Conservation (phyloP, 2,888 invertebrate genomes). For the Camptogramma bilineatum region DNA sequence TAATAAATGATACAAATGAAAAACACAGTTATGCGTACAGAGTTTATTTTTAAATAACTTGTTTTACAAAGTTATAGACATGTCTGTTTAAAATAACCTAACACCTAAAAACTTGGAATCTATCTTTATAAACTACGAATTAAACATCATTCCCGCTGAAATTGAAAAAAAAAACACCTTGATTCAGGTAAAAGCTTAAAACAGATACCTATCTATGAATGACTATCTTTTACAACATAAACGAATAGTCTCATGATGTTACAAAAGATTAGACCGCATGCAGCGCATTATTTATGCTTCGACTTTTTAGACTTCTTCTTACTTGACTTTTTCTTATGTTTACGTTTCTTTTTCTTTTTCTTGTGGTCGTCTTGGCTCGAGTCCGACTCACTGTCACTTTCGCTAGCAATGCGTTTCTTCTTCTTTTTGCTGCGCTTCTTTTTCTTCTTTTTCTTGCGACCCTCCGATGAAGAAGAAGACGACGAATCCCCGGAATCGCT, state of each 20-base stretch:
- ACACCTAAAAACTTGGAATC: slow-evolving; percentile 46
- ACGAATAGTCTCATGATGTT: slow-evolving; percentile 19
- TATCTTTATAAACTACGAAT: slow-evolving; percentile 39
- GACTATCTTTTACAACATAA: slow-evolving; percentile 34
- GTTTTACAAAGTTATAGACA: slow-evolving; percentile 36
- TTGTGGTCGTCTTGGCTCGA: slow-evolving; percentile 88
- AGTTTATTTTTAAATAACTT: slow-evolving; percentile 43
- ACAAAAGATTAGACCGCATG: slow-evolving; percentile 22
- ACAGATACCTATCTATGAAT: slow-evolving; percentile 41
- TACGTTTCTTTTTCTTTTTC: slow-evolving; percentile 88
- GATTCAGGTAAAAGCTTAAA: slow-evolving; percentile 44
- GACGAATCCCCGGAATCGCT: slow-evolving; percentile 81
- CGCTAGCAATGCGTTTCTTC: slow-evolving; percentile 86
- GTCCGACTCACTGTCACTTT: slow-evolving; percentile 88
- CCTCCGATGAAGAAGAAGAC: slow-evolving; percentile 80
- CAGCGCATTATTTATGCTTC: slow-evolving; percentile 72
- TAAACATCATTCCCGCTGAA: slow-evolving; percentile 32
- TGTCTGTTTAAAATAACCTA: slow-evolving; percentile 29
- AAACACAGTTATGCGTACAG: slow-evolving; percentile 22
- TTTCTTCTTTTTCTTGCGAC: slow-evolving; percentile 86
- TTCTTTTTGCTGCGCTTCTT: slow-evolving; percentile 87
- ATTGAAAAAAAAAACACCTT: slow-evolving; percentile 30
- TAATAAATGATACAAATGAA: slow-evolving; percentile 6
- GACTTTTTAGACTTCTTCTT: slow-evolving; percentile 90
- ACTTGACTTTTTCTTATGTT: slow-evolving; percentile 88